Percentiles rank a stretch among this genome's conserved stretches.
Evolutionary conservation across 2,888 invertebrate genomes (phyloP).

Genomic region (Diogma glabrata): DNA sequence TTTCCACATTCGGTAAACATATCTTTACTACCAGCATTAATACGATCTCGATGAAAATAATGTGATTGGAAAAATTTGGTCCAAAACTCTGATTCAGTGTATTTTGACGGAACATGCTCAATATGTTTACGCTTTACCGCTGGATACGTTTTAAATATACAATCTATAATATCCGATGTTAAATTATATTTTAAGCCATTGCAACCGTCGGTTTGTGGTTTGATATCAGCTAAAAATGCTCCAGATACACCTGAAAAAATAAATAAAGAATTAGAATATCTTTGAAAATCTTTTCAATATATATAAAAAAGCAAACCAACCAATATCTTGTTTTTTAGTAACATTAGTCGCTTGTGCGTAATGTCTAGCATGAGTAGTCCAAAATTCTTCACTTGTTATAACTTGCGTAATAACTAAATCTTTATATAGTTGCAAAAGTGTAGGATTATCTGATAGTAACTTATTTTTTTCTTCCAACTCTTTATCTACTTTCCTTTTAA

Average conservation of each 20-base stretch:
- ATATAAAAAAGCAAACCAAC: too few relatives aligned
- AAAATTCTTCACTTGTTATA: constrained; percentile 94
- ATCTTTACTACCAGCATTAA: constrained; percentile 83
- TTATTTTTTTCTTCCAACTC: constrained; percentile 82
- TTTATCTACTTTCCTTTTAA: constrained; percentile 81
- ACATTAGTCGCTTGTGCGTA: constrained; percentile 57
- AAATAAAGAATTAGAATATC: too few relatives aligned
- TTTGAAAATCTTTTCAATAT: constrained; percentile 5
- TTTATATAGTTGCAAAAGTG: constrained; percentile 85
- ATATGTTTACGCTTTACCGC: constrained; percentile 93
- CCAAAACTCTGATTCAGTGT: constrained; percentile 97
- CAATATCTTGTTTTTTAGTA: constrained; percentile 72
- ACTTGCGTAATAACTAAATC: constrained; percentile 95
- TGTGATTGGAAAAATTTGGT: constrained; percentile 99
- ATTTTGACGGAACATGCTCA: constrained; percentile 90
- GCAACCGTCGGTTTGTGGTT: constrained; percentile 93
- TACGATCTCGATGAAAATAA: constrained; percentile 93
- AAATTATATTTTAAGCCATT: constrained; percentile 96
- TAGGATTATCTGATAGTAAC: constrained; percentile 82
- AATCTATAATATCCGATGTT: constrained; percentile 91
- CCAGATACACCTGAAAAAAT: constrained; percentile 50
- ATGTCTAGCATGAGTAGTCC: constrained; percentile 77
- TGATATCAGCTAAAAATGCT: constrained; percentile 81
- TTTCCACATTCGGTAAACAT: constrained; percentile 96
- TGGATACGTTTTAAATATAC: constrained; percentile 98